Base-by-base conservation (phyloP, 2,888 invertebrate genomes). In the Blera fallax region DNA sequence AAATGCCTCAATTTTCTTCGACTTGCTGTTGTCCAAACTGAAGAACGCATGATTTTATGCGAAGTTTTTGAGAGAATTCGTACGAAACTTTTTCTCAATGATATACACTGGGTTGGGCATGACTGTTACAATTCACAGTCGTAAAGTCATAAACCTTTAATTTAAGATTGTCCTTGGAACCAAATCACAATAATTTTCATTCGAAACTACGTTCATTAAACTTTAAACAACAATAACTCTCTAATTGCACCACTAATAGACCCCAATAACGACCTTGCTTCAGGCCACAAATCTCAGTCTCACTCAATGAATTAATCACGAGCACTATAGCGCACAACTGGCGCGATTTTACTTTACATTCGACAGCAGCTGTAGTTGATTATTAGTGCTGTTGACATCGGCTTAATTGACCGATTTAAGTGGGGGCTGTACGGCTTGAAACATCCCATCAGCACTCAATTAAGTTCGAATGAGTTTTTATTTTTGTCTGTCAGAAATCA, bases 311-410 rank as follows among this genome's bases (percentile, higher is more conserved):
- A 50, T 65, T 80, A 65, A 64, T 72, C 54, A 56, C 64, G 16
- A 40, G 34, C 10, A 65, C 64, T 72, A 27, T 56, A 4, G 3
- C 37, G 58, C 43, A 21, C 67, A 74, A 67, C 60, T 67, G 65
- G 1, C 14, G 24, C 52, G 14, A 50, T 50, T 21, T 21, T 43
- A 10, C n/a, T 43, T 29, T 5, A 4, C 56, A 54, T 18, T 37
- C 27, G 50, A 60, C 62, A 64, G 8, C 11, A 69, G 69, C 73
- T 74, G 67, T 37, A 64, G 73, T 67, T 79, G 72, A 78, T 84
- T 73, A 69, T 84, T 64, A 73, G 79, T 84, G 73, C 40, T 84
- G 79, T 84, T 83, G 84, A 80, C 84, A 85, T 80, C 80, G 65
- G 65, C 80, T 64, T 80, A 85, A 85, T 85, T 85, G 80, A 80